Base-by-base conservation (phyloP, 2,113 vertebrate species). In the Equus przewalskii region DNA sequence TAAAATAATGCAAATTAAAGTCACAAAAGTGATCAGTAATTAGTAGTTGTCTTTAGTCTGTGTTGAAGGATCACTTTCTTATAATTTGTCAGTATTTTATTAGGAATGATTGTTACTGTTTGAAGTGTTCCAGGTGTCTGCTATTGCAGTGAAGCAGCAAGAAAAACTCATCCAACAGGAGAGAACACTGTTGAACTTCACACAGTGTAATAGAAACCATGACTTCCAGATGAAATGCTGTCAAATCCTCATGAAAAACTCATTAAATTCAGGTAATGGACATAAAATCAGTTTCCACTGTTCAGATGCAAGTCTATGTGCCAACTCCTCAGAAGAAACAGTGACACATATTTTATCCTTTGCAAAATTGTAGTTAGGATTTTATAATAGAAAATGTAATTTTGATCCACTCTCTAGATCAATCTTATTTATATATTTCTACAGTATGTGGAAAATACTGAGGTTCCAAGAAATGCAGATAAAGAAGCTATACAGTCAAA, bases 41-140 rank as follows among this genome's bases (percentile, higher is more conserved):
- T 69, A 69, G 6, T 36, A 64, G 44, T 85, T 76, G n/a, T 72
- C 54, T 83, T 81, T 90, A 46, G 10, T 72, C 33, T 28, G 1
- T 60, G 11, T 49, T 46, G 44, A 76, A 83, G 12, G 78, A 64
- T 82, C n/a, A 8, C 14, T 91, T 80, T 62, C 19, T 28, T 67
- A 7, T 28, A 41, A 51, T 46, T 44, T 64, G 24, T 76, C 69
- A 83, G 19, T 21, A n/a, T 89, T 73, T 82, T 76, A n/a, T 62
- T 44, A 78, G 56, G 19, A 78, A 80, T 73, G 1, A 30, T 54
- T 51, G 5, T 6, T n/a, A 1, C 54, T 78, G 3, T 81, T 30
- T 79, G 82, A 90, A 98, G 98, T 85, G 18, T 97, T 93, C 44
- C 97, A 98, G 93, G 78, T 96, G 3, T 96, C 97, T 6, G 8